Percentiles rank a stretch among this genome's conserved stretches.
These are phyloP conservation scores for Athene noctua DNA, from an alignment of 2,113 vertebrate species.

Conservation along the genomic window DNA sequence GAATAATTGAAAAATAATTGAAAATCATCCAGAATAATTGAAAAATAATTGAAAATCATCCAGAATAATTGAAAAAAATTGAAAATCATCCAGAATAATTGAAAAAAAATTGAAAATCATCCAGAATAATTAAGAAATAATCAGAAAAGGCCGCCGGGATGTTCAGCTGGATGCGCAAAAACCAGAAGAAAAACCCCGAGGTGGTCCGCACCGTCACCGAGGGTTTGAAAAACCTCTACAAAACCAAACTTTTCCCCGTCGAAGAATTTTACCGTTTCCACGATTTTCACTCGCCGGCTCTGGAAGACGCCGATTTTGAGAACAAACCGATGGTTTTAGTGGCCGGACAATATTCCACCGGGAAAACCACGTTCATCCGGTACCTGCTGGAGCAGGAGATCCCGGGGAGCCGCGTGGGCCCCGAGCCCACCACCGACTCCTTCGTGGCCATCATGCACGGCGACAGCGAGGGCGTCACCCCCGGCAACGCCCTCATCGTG, in stretches of 20 bases:
- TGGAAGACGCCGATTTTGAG: slow-evolving; percentile 92
- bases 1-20: too few species aligned
- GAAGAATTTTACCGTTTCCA: slow-evolving; percentile 89
- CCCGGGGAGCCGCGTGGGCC: slow-evolving; percentile 88
- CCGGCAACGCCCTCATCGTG: slow-evolving; percentile 90
- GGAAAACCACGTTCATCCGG: slow-evolving; percentile 94
- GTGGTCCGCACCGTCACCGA: slow-evolving; percentile 88
- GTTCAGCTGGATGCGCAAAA: slow-evolving; percentile 89
- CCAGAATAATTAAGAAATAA: too few species aligned
- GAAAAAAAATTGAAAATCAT: too few species aligned
- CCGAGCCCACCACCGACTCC: slow-evolving; percentile 92
- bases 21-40: too few species aligned
- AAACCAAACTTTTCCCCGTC: slow-evolving; percentile 84
- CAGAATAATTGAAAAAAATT: too few species aligned
- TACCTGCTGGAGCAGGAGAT: slow-evolving; percentile 93
- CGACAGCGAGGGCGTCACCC: slow-evolving; percentile 80
- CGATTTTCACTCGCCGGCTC: slow-evolving; percentile 85
- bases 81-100: too few species aligned
- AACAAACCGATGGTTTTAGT: slow-evolving; percentile 95
- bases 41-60: too few species aligned
- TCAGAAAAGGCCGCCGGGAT: slow-evolving; percentile 48
- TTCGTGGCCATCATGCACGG: slow-evolving; percentile 95
- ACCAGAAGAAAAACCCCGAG: slow-evolving; percentile 81
- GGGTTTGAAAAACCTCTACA: slow-evolving; percentile 86
- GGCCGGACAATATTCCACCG: slow-evolving; percentile 91